phyloP scores from a whole-genome alignment of 2,888 invertebrate genomes.

The Andrena trimmerana region DNA sequence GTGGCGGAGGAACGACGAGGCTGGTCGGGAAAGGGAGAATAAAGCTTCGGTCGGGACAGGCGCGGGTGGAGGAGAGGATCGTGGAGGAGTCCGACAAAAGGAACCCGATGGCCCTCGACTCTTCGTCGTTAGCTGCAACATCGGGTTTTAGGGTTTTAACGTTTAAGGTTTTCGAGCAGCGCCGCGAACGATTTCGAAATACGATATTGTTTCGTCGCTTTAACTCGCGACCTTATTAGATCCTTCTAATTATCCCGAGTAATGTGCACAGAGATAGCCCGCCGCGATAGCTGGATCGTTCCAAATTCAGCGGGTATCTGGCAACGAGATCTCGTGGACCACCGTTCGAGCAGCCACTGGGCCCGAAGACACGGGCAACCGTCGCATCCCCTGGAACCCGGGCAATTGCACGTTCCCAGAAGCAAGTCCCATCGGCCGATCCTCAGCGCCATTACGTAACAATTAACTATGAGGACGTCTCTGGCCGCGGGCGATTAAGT shows the following conservation, averaged over 20 bases:
- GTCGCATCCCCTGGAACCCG: no score
- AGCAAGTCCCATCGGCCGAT: not conserved
- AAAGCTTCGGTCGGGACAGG: slow-evolving; percentile 49
- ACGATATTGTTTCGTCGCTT: not conserved
- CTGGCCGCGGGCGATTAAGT: slow-evolving; percentile 3
- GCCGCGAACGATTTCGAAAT: not conserved
- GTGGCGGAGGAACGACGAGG: slow-evolving; percentile 51
- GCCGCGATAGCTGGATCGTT: no score
- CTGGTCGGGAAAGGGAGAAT: slow-evolving; percentile 60
- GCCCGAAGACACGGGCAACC: no score
- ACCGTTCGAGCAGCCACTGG: no score
- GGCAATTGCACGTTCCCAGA: not conserved
- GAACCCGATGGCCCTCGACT: not conserved
- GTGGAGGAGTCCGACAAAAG: slow-evolving; percentile 45
- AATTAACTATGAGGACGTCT: not conserved
- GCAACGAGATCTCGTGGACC: no score
- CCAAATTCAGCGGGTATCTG: no score
- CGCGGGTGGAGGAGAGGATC: slow-evolving; percentile 5
- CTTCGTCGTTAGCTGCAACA: slow-evolving; percentile 20
- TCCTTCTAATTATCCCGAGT: no score
- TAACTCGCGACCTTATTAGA: no score
- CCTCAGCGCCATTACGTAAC: not conserved
- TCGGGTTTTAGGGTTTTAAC: slow-evolving; percentile 23
- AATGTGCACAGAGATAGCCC: no score
- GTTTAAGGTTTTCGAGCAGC: not conserved